Percentiles rank a stretch among this genome's conserved stretches.
Evolutionary conservation across 2,888 invertebrate species (phyloP).

Genomic region (Cremastinae sp.): DNA sequence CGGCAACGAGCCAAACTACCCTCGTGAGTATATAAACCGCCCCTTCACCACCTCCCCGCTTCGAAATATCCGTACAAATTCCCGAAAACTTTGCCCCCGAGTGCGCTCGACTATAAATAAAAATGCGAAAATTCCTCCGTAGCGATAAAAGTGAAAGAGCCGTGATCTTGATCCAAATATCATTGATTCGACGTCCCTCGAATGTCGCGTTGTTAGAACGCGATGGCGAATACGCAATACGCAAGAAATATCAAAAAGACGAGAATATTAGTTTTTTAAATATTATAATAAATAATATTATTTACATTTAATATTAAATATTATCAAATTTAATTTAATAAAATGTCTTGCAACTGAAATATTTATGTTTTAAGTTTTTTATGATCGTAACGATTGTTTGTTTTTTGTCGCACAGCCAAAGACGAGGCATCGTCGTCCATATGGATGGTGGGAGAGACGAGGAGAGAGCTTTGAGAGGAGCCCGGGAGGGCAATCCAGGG

Average conservation of each 20-base stretch:
- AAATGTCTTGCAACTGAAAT: no score
- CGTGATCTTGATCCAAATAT: conserved; percentile 55
- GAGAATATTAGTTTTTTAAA: no score
- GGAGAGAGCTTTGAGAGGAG: conserved; percentile 55
- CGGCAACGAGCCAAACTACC: conserved; percentile 88
- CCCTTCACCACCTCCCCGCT: conserved; percentile 6
- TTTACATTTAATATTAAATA: no score
- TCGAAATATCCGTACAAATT: conserved; percentile 9
- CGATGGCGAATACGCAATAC: no score
- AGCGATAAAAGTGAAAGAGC: conserved; percentile 48
- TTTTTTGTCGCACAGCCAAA: conserved; percentile 83
- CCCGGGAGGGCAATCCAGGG: conserved; percentile 74
- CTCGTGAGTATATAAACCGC: conserved; percentile 83
- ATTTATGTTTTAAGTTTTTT: conserved; percentile 12
- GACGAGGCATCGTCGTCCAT: conserved; percentile 88
- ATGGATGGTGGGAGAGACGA: conserved; percentile 82
- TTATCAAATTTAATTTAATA: no score
- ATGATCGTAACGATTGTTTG: conserved; percentile 5
- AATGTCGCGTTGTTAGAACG: background rate
- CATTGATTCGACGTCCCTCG: conserved; percentile 30
- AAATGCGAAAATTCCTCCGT: conserved; percentile 9
- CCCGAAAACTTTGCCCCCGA: conserved; percentile 4
- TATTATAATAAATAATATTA: no score
- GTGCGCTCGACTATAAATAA: conserved; percentile 4
- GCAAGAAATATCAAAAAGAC: no score